A percentile compares a stretch with the other conserved stretches of the same genome.
Conservation (phyloP, 1,140 invertebrate species). For the Hycleus cichorii region DNA sequence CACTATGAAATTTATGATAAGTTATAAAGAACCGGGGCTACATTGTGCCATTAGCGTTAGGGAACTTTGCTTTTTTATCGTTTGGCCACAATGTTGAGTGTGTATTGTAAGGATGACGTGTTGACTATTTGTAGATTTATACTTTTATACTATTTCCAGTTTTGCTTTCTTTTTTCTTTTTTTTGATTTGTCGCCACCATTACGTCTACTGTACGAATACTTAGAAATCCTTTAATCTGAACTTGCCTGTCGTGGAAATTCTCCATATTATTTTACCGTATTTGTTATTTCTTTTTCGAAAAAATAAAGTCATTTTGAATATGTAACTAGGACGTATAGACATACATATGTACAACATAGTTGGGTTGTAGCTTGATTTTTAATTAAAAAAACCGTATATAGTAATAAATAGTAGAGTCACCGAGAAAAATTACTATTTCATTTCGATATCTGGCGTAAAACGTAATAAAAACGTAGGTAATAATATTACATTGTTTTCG, state of each 20-base stretch:
- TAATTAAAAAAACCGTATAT: conserved; percentile 8
- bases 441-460: conserved; percentile 23
- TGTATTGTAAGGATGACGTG: conserved; percentile 22
- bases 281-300: not conserved
- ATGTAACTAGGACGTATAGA: not conserved
- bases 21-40: conserved; percentile 30
- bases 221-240: conserved; percentile 5
- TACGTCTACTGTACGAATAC: not conserved
- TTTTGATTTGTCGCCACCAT: too few species aligned
- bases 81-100: conserved; percentile 20
- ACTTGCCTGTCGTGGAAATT: not conserved
- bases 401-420: conserved; percentile 13
- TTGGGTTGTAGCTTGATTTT: not conserved
- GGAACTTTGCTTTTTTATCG: conserved; percentile 26
- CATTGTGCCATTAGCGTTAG: conserved; percentile 23
- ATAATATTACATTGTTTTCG: conserved; percentile 32
- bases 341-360: not conserved
- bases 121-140: conserved; percentile 25
- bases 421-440: conserved; percentile 22
- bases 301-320: too few species aligned
- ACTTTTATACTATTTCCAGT: conserved; percentile 1
- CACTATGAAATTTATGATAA: conserved; percentile 34
- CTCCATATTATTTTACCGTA: not conserved
- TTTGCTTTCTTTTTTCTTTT: too few species aligned
- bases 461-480: conserved; percentile 24